These are phyloP conservation scores for Cataglyphis livida DNA, from an alignment of 2,888 invertebrate species.

Conservation along the genomic window DNA sequence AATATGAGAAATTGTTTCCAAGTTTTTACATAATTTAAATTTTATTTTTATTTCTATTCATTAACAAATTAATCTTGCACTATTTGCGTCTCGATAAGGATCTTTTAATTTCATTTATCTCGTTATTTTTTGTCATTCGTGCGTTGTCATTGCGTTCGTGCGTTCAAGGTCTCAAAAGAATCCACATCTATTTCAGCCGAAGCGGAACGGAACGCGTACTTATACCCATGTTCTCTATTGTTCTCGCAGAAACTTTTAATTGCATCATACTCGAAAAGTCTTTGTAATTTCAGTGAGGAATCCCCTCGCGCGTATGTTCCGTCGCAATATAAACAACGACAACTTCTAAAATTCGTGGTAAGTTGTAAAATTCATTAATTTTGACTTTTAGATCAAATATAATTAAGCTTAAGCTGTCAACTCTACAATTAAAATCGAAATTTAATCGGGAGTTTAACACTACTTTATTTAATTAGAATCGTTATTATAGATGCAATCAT, in stretches of 20 bases:
- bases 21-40: conserved; percentile 17
- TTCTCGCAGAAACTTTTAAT: conserved; percentile 44
- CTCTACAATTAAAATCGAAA: not conserved
- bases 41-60: not conserved
- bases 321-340: conserved; percentile 19
- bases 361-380: not conserved
- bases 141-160: not conserved
- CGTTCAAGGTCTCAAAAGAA: not conserved
- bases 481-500: not conserved
- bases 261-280: conserved; percentile 37
- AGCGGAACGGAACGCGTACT: conserved; percentile 31
- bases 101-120: not conserved
- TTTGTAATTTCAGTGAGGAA: conserved; percentile 37
- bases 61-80: not conserved
- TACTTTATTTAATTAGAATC: not conserved
- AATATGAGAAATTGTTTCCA: not conserved
- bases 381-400: conserved; percentile 9
- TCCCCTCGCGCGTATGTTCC: not conserved
- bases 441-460: not conserved
- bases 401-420: not conserved
- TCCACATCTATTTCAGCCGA: conserved; percentile 17
- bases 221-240: not conserved
- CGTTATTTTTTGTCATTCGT: not conserved
- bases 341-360: not conserved
- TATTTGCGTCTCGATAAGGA: not conserved